Base-by-base conservation (phyloP, 1,140 invertebrate genomes). In the Palaemon carinicauda region DNA sequence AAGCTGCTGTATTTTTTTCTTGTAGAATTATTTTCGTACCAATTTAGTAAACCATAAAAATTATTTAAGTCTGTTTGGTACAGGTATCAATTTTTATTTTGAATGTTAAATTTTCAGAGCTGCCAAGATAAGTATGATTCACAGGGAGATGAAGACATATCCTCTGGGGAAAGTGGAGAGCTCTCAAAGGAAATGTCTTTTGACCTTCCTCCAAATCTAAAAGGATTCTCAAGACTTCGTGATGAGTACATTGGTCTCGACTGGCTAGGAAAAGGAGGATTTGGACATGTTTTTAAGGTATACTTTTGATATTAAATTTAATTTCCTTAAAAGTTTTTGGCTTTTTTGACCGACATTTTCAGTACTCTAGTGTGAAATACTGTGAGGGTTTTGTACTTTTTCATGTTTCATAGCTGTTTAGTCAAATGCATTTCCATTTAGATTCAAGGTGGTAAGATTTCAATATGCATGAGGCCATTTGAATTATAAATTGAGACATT, bases 231-330 rank as follows among this genome's bases (percentile, higher is more conserved):
- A 0, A 92, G 96, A 14, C 92, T 97, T 29, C 93, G 94, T 60
- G 96, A 94, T 83, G 98, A 99, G 91, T 99, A 99, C 92, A 95
- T 97, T 92, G 93, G 97, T 24, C 92, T 98, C 3, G 94, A 95
- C 89, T 95, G 93, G 91, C 91, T 99, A 0, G 98, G 98, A 0
- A 96, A 95, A 92, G 98, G 98, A 21, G 98, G 97, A 2, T 99
- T 98, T 92, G 98, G 98, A 1, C 95, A 98, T 93, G 98, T 99
- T 19, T 92, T 98, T 5, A 98, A 99, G 93, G 97, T 98, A 90
- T 91, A 50, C 78, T 56, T 75, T 52, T 56, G 80, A 71, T 31
- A 80, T 17, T 29, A 21, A 0, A n/a, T n/a, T n/a, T n/a, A n/a
- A n/a, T 19, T 33, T 33, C 29, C 69, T 81, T 54, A 31, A 3